Evolutionary conservation across 1,140 invertebrate genomes (phyloP).

Genomic region (Ylistrum balloti): DNA sequence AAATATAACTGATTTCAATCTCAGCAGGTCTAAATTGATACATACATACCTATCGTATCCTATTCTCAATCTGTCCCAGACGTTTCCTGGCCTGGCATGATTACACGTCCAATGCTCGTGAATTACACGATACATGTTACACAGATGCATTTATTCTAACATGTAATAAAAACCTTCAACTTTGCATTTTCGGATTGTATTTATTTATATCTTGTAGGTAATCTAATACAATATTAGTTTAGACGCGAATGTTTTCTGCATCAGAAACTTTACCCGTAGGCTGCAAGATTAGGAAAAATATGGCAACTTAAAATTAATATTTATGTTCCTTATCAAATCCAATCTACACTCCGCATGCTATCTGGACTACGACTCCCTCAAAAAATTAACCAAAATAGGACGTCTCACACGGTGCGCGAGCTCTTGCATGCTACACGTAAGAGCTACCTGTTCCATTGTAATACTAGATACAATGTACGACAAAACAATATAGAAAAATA

Average conservation of each 20-base stretch:
- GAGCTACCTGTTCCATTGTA: too few relatives aligned
- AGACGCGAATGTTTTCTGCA: neutral
- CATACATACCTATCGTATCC: too few relatives aligned
- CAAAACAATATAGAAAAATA: too few relatives aligned
- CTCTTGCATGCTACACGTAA: too few relatives aligned
- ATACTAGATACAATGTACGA: too few relatives aligned
- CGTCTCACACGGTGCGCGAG: neutral
- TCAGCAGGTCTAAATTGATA: too few relatives aligned
- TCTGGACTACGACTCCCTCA: neutral
- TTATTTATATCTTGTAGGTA: neutral
- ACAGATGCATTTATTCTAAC: neutral
- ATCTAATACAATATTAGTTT: neutral
- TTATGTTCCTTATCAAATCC: neutral
- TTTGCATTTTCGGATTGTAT: neutral
- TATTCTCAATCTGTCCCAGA: neutral
- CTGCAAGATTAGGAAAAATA: conserved; percentile 25
- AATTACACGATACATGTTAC: neutral
- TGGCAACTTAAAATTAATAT: neutral
- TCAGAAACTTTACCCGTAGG: neutral
- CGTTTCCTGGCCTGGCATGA: neutral
- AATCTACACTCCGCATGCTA: neutral
- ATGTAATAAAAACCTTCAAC: neutral
- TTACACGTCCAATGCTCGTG: neutral
- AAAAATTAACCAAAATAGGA: neutral
- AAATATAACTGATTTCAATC: too few relatives aligned